Percentiles rank a stretch among this genome's conserved stretches.
These are phyloP conservation scores for Phyllotis vaccarum DNA, from an alignment of 2,797 vertebrate species.

Conservation along the genomic window DNA sequence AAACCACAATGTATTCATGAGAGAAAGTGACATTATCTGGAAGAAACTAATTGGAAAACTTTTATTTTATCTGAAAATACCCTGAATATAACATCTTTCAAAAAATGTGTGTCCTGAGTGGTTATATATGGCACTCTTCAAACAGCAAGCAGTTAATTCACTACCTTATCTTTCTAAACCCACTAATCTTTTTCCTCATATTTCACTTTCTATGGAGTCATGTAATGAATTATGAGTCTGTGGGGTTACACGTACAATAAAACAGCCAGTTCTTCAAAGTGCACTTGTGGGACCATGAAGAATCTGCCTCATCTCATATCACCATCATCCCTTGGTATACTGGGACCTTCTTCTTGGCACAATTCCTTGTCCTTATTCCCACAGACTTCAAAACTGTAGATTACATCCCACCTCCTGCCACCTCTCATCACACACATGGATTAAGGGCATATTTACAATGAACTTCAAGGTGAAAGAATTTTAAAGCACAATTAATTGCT, in stretches of 20 bases:
- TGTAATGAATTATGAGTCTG: constrained; percentile 51
- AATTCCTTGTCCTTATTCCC: background rate
- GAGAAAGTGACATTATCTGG: constrained; percentile 71
- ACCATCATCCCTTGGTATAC: background rate
- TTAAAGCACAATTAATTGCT: constrained; percentile 41
- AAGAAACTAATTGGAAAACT: constrained; percentile 77
- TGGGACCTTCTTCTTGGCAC: background rate
- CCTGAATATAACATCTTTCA: constrained; percentile 69
- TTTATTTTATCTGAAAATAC: constrained; percentile 71
- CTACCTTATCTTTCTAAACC: constrained; percentile 59
- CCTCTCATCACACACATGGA: background rate
- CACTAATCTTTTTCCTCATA: constrained; percentile 59
- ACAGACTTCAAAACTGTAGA: background rate
- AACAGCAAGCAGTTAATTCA: constrained; percentile 71
- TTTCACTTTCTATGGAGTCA: constrained; percentile 53
- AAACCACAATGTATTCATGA: constrained; percentile 58
- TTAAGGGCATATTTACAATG: constrained; percentile 3
- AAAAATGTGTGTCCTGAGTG: constrained; percentile 58
- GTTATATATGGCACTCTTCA: constrained; percentile 56
- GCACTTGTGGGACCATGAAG: background rate
- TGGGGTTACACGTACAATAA: background rate
- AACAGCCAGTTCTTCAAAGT: background rate
- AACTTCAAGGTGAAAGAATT: constrained; percentile 48
- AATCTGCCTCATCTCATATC: rapidly evolving
- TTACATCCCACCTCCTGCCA: background rate